Percentiles rank a stretch among this genome's conserved stretches.
phyloP scores from a whole-genome alignment of 1,140 invertebrate genomes.

The Pseudomyrmex flavicornis region DNA sequence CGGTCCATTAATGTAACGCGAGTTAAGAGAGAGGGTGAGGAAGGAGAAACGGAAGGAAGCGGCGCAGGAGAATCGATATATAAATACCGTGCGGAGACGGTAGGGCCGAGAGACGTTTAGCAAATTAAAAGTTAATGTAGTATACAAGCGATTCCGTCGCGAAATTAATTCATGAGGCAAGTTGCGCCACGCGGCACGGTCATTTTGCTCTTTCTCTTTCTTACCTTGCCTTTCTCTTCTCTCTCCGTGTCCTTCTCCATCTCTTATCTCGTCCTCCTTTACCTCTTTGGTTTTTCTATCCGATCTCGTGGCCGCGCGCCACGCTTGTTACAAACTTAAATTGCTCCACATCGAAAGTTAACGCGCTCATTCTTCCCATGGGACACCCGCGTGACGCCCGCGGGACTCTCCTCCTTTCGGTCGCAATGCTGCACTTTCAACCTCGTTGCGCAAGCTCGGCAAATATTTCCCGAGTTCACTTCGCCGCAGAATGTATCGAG shows the following conservation, averaged over 20 bases:
- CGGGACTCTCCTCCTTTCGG: conserved; percentile 6
- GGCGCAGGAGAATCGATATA: conserved; percentile 34
- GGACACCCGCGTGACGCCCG: conserved; percentile 23
- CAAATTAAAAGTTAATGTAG: conserved; percentile 82
- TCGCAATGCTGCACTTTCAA: neutral
- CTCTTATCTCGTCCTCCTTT: conserved; percentile 47
- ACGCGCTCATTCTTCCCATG: conserved; percentile 75
- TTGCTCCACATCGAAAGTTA: conserved; percentile 79
- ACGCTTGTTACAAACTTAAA: conserved; percentile 79
- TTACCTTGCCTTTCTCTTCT: conserved; percentile 20
- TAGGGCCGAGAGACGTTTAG: conserved; percentile 68
- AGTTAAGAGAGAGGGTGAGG: neutral
- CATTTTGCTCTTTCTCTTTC: conserved; percentile 57
- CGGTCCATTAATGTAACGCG: conserved; percentile 72
- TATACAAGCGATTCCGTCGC: conserved; percentile 79
- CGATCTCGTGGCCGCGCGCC: conserved; percentile 61
- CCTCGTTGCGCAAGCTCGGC: conserved; percentile 10
- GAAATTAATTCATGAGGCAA: conserved; percentile 81
- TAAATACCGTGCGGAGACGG: conserved; percentile 43
- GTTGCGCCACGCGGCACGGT: conserved; percentile 70
- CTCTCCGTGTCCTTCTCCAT: conserved; percentile 50
- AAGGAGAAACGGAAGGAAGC: neutral
- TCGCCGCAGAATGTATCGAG: neutral
- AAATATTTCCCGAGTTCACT: neutral
- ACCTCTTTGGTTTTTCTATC: conserved; percentile 18